Percentiles rank a stretch among this genome's conserved stretches.
Evolutionary conservation across 2,888 invertebrate species (phyloP).

Genomic region (Hypomecis atomaria): DNA sequence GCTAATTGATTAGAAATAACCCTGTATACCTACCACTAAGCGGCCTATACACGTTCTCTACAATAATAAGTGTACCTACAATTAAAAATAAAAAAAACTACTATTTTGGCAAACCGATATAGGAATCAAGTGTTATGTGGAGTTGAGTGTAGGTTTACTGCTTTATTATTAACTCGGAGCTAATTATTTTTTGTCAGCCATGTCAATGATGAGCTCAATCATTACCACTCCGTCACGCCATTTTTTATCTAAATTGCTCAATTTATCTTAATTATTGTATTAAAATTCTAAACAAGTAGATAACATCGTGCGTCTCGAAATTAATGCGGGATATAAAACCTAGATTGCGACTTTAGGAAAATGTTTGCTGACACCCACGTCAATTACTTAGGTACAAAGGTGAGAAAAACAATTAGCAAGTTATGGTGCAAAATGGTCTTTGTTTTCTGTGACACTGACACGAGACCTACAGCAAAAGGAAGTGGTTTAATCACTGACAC

Average conservation of each 20-base stretch:
- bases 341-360: constrained; percentile 1
- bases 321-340: constrained; percentile 19
- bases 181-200: constrained; percentile 15
- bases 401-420: not conserved
- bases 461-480: constrained; percentile 9
- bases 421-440: not conserved
- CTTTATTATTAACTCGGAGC: not conserved
- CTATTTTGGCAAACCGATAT: constrained; percentile 1
- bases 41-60: no score
- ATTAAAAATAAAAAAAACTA: not conserved
- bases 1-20: no score
- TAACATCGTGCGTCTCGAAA: constrained; percentile 21
- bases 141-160: no score
- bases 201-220: constrained; percentile 26
- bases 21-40: no score
- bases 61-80: no score
- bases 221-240: constrained; percentile 26
- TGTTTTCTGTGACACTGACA: constrained; percentile 6
- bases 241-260: constrained; percentile 41
- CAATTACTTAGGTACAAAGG: not conserved
- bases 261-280: constrained; percentile 43
- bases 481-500: constrained; percentile 17
- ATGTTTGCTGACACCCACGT: not conserved
- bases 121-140: constrained; percentile 23
- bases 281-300: constrained; percentile 30